These are phyloP conservation scores for Hepsetus odoe DNA, from an alignment of 2,113 vertebrate genomes.

Conservation along the genomic window DNA sequence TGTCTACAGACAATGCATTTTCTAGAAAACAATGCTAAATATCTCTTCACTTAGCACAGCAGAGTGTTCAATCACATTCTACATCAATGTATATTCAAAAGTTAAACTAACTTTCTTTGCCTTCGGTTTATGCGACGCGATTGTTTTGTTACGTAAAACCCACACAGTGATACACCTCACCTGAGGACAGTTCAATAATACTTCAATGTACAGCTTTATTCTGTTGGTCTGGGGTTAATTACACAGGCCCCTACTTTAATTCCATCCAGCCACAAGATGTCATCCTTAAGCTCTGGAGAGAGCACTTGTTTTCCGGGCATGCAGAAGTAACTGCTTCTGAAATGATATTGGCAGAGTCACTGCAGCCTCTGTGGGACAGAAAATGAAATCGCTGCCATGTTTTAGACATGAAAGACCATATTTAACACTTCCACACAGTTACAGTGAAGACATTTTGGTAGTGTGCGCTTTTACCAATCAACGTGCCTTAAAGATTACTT, in stretches of 20 bases:
- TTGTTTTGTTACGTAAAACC: slow-evolving; percentile 9
- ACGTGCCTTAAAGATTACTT: background rate
- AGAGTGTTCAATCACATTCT: slow-evolving; percentile 34
- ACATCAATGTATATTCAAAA: slow-evolving; percentile 66
- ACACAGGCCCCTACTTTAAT: background rate
- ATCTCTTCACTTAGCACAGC: slow-evolving; percentile 42
- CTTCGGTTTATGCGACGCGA: background rate
- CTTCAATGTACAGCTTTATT: slow-evolving; percentile 11
- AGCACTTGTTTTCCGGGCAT: slow-evolving; percentile 6
- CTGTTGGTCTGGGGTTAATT: background rate
- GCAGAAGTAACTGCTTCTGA: background rate
- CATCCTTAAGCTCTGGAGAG: background rate
- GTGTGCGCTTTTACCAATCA: background rate
- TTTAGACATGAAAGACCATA: background rate
- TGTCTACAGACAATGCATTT: slow-evolving; percentile 42
- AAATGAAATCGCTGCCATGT: background rate
- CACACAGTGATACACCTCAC: background rate
- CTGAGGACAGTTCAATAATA: background rate
- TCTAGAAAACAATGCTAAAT: slow-evolving; percentile 36
- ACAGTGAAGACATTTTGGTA: background rate
- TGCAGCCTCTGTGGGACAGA: background rate
- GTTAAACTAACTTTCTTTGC: slow-evolving; percentile 45
- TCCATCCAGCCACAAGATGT: slow-evolving; percentile 20
- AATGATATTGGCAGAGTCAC: background rate
- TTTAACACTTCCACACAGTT: background rate